phyloP scores from a whole-genome alignment of 2,113 vertebrate species.

The Cairina moschata region DNA sequence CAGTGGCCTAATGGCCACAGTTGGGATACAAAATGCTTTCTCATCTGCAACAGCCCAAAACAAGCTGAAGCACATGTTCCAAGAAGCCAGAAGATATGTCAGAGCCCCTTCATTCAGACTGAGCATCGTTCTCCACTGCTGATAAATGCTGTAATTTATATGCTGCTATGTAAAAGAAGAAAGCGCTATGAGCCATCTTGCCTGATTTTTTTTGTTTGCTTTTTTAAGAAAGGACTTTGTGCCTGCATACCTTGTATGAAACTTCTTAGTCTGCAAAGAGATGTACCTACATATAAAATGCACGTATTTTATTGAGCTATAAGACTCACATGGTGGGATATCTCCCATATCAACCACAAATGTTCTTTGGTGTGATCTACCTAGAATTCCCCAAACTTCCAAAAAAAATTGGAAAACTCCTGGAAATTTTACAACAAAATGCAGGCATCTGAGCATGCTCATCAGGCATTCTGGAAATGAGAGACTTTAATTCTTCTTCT shows the following conservation, averaged over 20 bases:
- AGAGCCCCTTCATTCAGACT: background rate
- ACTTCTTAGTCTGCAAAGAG: background rate
- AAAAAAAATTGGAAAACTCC: background rate
- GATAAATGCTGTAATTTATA: background rate
- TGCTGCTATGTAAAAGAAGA: background rate
- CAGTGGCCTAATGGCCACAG: background rate
- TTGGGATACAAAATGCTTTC: background rate
- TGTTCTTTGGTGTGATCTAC: background rate
- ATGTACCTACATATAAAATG: background rate
- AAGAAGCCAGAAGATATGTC: background rate
- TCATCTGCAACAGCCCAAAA: background rate
- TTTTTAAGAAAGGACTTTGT: background rate
- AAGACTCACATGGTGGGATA: fast-evolving
- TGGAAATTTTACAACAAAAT: background rate
- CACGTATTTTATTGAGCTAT: background rate
- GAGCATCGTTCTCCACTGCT: background rate
- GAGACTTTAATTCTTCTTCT: background rate
- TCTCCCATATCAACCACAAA: background rate
- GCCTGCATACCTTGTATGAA: background rate
- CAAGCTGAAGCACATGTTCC: background rate
- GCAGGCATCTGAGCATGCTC: background rate
- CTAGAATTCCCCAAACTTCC: background rate
- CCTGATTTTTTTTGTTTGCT: background rate
- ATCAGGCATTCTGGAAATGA: background rate
- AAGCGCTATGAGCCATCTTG: background rate